Base-by-base conservation (phyloP, 2,888 invertebrate species). In the Eupithecia subumbrata region DNA sequence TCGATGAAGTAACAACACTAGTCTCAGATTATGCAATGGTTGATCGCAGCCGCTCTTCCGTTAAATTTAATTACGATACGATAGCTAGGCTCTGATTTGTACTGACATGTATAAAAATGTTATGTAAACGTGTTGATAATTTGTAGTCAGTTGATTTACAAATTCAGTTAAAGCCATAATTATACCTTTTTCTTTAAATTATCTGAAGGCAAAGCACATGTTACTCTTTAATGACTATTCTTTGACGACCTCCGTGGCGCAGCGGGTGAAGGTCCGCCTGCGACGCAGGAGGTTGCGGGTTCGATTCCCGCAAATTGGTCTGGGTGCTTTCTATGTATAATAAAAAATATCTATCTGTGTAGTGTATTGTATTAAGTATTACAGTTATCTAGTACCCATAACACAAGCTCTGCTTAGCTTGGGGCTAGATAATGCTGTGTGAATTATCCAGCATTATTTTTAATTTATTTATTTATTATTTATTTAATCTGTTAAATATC, bases 31-130 rank as follows among this genome's bases (percentile, higher is more conserved):
- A 82, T 81, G 86, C 80, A 90, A 73, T 73, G 84, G 85, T 82
- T 73, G 88, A 88, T 89, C 86, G 87, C 85, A 87, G 87, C 81
- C 86, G 87, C 85, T 92, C 92, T 93, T 93, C 93, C 93, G 91
- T 90, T 89, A 85, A 90, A 91, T 90, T 89, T 91, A 92, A 92
- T 91, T 90, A 88, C 87, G 80, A 82, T 90, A 88, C 87, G 79
- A 82, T 78, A 82, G 80, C 83, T 83, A 74, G 74, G 63, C 69
- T 16, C 64, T n/a, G 66, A n/a, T 69, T 69, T 67, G 86, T 87
- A 89, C 83, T 77, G 78, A 72, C 71, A 69, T 37, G 43, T 70
- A 69, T 60, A 83, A 80, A 85, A 85, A 79, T 82, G 77, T 72
- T 74, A 43, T 16, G 40, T 43, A 68, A 45, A 40, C 2, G 8